phyloP scores from a whole-genome alignment of 2,113 vertebrate genomes.

The Sapayoa aenigma region DNA sequence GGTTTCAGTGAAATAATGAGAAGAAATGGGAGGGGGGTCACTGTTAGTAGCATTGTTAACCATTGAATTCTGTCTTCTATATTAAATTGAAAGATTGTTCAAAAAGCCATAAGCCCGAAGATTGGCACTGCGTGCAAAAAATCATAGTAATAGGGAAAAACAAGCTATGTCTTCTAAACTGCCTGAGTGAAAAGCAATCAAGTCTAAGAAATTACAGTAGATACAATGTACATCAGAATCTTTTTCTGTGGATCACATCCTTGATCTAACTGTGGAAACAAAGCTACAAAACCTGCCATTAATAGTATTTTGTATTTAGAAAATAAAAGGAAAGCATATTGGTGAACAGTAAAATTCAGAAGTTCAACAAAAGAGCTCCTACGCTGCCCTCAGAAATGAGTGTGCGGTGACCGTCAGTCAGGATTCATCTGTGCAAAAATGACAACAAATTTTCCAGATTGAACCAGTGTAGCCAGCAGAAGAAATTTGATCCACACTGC shows the following conservation, averaged over 20 bases:
- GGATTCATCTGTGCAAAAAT: slow-evolving; percentile 87
- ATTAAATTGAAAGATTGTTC: slow-evolving; percentile 66
- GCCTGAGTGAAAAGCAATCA: slow-evolving; percentile 76
- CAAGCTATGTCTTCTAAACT: slow-evolving; percentile 75
- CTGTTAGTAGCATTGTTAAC: slow-evolving; percentile 48
- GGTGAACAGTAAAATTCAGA: slow-evolving; percentile 37
- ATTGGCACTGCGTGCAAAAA: slow-evolving; percentile 73
- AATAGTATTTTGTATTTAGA: slow-evolving; percentile 68
- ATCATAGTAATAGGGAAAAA: slow-evolving; percentile 52
- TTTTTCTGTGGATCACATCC: slow-evolving; percentile 70
- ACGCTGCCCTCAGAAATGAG: slow-evolving; percentile 80
- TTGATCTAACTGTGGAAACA: slow-evolving; percentile 62
- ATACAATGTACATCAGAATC: slow-evolving; percentile 57
- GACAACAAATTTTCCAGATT: slow-evolving; percentile 82
- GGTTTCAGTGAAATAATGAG: slow-evolving; percentile 47
- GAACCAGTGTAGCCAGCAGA: slow-evolving; percentile 91
- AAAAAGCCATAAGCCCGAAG: slow-evolving; percentile 83
- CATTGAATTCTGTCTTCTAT: slow-evolving; percentile 66
- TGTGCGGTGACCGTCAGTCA: slow-evolving; percentile 81
- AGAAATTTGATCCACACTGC: slow-evolving; percentile 89
- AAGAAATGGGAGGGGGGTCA: slow-evolving; percentile 9
- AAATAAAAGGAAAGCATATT: slow-evolving; percentile 49
- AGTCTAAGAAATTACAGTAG: slow-evolving; percentile 59
- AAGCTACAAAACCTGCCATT: slow-evolving; percentile 82
- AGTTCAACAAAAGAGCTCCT: slow-evolving; percentile 56